These are phyloP conservation scores for Rousettus leschenaultii DNA, from an alignment of 2,113 vertebrate species.

Conservation along the genomic window DNA sequence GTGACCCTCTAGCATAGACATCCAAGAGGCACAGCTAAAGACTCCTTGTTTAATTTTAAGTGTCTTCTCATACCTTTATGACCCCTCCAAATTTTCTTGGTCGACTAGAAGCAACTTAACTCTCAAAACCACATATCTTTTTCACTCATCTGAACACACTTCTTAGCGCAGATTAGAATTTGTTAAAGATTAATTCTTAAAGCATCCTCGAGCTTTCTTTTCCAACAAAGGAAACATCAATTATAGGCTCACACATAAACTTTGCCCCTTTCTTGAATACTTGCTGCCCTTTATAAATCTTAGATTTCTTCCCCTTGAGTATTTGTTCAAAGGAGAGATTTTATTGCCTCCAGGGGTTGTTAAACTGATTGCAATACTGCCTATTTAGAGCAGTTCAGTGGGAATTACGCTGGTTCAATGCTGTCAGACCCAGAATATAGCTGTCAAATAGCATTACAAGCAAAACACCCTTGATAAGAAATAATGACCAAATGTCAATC, in stretches of 20 bases:
- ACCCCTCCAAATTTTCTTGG: slow-evolving; percentile 88
- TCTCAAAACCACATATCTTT: slow-evolving; percentile 85
- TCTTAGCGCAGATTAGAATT: slow-evolving; percentile 94
- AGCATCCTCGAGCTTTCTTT: slow-evolving; percentile 89
- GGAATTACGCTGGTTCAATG: slow-evolving; percentile 95
- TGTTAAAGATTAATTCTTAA: slow-evolving; percentile 98
- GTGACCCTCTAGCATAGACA: background rate
- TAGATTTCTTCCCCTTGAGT: slow-evolving; percentile 92
- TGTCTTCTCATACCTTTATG: slow-evolving; percentile 76
- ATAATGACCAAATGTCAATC: slow-evolving; percentile 94
- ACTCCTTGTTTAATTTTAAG: slow-evolving; percentile 68
- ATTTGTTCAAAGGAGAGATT: slow-evolving; percentile 95
- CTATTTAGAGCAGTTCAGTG: slow-evolving; percentile 96
- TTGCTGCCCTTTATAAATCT: slow-evolving; percentile 93
- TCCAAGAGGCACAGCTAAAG: slow-evolving; percentile 37
- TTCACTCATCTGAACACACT: slow-evolving; percentile 89
- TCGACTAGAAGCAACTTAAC: slow-evolving; percentile 89
- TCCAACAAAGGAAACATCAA: slow-evolving; percentile 95
- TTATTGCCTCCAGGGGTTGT: slow-evolving; percentile 95
- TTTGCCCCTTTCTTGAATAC: slow-evolving; percentile 94
- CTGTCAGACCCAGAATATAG: slow-evolving; percentile 94
- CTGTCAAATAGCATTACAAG: slow-evolving; percentile 95
- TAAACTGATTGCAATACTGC: slow-evolving; percentile 97
- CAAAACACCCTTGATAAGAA: slow-evolving; percentile 91
- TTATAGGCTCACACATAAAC: slow-evolving; percentile 94